Evolutionary conservation across 1,140 invertebrate genomes (phyloP), one percentile per base, ranked within the genome.

Genomic region (Oppia nitens): DNA sequence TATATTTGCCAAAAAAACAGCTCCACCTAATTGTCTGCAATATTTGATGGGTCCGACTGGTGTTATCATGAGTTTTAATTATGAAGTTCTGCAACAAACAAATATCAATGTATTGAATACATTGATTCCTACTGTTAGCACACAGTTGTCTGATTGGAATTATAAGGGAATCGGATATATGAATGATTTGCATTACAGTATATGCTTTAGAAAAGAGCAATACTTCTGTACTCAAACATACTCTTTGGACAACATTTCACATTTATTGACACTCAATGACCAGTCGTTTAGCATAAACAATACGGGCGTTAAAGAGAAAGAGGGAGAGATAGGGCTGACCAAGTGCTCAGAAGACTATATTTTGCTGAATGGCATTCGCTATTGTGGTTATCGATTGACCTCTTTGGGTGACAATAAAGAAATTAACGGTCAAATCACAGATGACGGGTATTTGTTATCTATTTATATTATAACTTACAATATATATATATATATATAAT

Each of bases 1-100:
- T n/a, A n/a, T n/a, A n/a, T n/a, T n/a, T n/a, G n/a, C n/a, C n/a
- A n/a, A n/a, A n/a, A n/a, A 12, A 21, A 21, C 21, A 62, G 84
- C 84, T 3, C 84, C 84, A 3, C 76, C 78, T 47, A 84, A 84
- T 32, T 89, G 86, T 69, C 73, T 87, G 2, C 83, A 85, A 73
- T 87, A 87, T 68, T 81, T 81, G 66, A 81, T 77, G 23, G 75
- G 73, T 3, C 62, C 72, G 2, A 74, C 74, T 9, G 83, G 81
- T 9, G 80, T 74, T 0, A 79, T 87, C 17, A 77, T 70, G 29
- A 84, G 83, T 67, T 89, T 88, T 62, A 87, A 68, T 53, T 61
- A 55, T 26, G 60, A 61, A 29, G 27, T n/a, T 25, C 24, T 53
- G 24, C 25, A 24, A 20, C 52, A 21, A 53, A 9, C 25, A 25